Percentiles rank a stretch among this genome's conserved stretches.
phyloP scores from a whole-genome alignment of 2,888 invertebrate species.

The Drosophila prostipennis region DNA sequence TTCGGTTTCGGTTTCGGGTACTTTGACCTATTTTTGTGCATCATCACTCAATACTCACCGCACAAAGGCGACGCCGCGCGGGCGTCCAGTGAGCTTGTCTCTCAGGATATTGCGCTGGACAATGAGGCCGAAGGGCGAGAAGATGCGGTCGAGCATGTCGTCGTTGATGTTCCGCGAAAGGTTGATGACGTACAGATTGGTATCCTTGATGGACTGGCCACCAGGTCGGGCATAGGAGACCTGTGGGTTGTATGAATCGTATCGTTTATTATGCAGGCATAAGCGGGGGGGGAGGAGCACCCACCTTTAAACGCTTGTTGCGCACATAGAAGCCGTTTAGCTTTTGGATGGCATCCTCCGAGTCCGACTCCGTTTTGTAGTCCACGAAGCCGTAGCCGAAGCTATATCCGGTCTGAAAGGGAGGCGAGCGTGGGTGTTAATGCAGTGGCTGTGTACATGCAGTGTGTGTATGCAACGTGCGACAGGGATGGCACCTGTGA shows the following conservation, averaged over 20 bases:
- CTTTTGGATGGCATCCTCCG: conserved; percentile 92
- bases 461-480: background rate
- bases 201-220: conserved; percentile 96
- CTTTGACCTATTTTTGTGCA: background rate
- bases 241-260: conserved; percentile 71
- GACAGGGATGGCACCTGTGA: conserved; percentile 26
- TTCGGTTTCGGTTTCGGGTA: too few species aligned
- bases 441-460: background rate
- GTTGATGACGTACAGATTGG: conserved; percentile 96
- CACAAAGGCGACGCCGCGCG: conserved; percentile 96
- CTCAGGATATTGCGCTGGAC: conserved; percentile 95
- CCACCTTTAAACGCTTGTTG: conserved; percentile 95
- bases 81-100: conserved; percentile 94
- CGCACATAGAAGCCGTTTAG: conserved; percentile 95
- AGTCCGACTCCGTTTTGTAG: conserved; percentile 92
- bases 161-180: conserved; percentile 94
- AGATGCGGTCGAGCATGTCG: conserved; percentile 92
- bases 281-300: background rate
- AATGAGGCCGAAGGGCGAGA: conserved; percentile 94
- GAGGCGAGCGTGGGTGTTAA: background rate
- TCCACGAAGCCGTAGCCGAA: conserved; percentile 98
- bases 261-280: too few species aligned
- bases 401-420: conserved; percentile 93
- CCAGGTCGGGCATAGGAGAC: conserved; percentile 96
- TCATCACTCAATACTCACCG: conserved; percentile 86